Evolutionary conservation across 2,888 invertebrate species (phyloP).

Genomic region (Eupithecia pulchellata): DNA sequence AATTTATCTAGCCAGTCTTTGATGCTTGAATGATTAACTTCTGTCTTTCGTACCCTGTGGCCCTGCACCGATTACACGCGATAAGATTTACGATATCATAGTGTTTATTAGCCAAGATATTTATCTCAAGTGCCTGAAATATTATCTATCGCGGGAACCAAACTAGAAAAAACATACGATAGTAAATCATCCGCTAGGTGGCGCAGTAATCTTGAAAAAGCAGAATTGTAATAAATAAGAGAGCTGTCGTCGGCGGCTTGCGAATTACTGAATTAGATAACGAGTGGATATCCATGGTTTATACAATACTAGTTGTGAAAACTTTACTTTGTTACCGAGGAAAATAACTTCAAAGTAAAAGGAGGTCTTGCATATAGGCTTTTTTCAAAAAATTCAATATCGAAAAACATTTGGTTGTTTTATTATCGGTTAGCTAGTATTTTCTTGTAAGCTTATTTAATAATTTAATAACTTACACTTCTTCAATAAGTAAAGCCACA

Average conservation of each 20-base stretch:
- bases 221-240: constrained; percentile 10
- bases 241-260: neutral
- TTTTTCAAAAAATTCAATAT: too few species aligned
- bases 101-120: constrained; percentile 82
- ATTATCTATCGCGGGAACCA: constrained; percentile 62
- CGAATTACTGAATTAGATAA: constrained; percentile 4
- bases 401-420: too few species aligned
- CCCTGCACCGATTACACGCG: constrained; percentile 34
- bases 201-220: constrained; percentile 13
- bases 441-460: too few species aligned
- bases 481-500: too few species aligned
- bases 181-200: constrained; percentile 34
- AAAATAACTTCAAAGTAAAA: neutral
- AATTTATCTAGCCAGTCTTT: too few species aligned
- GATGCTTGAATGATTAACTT: neutral
- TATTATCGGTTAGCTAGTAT: too few species aligned
- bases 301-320: neutral
- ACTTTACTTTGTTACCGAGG: neutral
- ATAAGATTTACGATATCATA: constrained; percentile 75
- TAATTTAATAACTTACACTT: too few species aligned
- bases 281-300: constrained; percentile 1
- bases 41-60: constrained; percentile 10
- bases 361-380: neutral
- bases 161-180: constrained; percentile 43
- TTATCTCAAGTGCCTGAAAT: constrained; percentile 78